Base-by-base conservation (phyloP, 2,113 vertebrate genomes). In the Brachirus orientalis region DNA sequence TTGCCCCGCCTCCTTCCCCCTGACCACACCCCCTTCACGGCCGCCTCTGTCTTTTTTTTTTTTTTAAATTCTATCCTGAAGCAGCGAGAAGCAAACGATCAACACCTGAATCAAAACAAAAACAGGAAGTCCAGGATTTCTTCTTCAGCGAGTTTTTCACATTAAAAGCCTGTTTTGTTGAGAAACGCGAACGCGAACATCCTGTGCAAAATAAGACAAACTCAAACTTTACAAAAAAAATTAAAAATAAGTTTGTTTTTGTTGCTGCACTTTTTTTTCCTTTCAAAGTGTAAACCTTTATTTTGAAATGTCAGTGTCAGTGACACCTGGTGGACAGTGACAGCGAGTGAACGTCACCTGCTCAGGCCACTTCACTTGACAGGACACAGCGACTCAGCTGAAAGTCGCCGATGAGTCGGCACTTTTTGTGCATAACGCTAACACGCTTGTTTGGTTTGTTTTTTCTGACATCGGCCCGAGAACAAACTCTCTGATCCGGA, bases 381-480 rank as follows among this genome's bases (percentile, higher is more conserved):
- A 6, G 19, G 52, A 41, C 1, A 36, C 56, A n/a, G 50, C 37
- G 75, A 63, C 80, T 74, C 69, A 7, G 66, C 60, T 13, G 43
- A 19, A 66, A 1, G 11, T 16, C 40, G 1, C 57, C 11, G 0
- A 44, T 33, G 69, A 63, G 16, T 50, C 57, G 18, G 67, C 67
- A 28, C 41, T 57, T 72, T 58, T 54, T 71, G 48, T 70, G 76
- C 66, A 44, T 40, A 47, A 75, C 40, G 51, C 38, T 13, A 71
- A 38, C 63, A 38, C 43, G 8, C 1, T 4, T 3, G 48, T 47
- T 17, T n/a, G n/a, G n/a, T n/a, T n/a, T n/a, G n/a, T n/a, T n/a
- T n/a, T 77, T 46, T 57, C 3, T 44, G 69, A 62, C 55, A 36
- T 62, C 68, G 5, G 1, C 46, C 53, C 46, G 55, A 63, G 57